Evolutionary conservation across 1,140 invertebrate genomes (phyloP).

Genomic region (Nixonia krombeini): DNA sequence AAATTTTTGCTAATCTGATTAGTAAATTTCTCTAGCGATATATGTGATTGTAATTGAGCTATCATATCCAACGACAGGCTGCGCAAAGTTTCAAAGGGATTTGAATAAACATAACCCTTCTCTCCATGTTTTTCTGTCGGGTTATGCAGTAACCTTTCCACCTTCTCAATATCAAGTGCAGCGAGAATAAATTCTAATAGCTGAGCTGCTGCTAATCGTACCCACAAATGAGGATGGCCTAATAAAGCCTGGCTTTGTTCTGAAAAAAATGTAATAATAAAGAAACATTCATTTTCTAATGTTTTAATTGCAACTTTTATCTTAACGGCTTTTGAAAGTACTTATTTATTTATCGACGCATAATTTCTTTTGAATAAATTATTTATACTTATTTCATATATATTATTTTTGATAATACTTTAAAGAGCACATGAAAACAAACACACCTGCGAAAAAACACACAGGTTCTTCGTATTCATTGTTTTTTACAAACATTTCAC

Average conservation of each 20-base stretch:
- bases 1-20: conserved; percentile 83
- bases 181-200: conserved; percentile 81
- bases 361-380: too few relatives aligned
- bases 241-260: conserved; percentile 72
- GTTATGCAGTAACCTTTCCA: conserved; percentile 69
- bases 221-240: conserved; percentile 79
- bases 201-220: conserved; percentile 82
- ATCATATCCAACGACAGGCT: conserved; percentile 81
- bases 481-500: conserved; percentile 71
- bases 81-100: conserved; percentile 75
- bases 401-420: too few relatives aligned
- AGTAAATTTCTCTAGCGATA: conserved; percentile 74
- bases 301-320: conserved; percentile 8
- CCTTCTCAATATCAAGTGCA: conserved; percentile 74
- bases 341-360: too few relatives aligned
- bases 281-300: too few relatives aligned
- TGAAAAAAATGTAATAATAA: conserved; percentile 34
- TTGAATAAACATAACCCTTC: conserved; percentile 75
- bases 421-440: background rate
- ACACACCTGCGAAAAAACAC: conserved; percentile 71
- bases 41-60: conserved; percentile 79
- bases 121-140: conserved; percentile 33
- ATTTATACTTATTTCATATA: too few relatives aligned
- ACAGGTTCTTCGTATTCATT: conserved; percentile 65
- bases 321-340: too few relatives aligned